Base-by-base conservation (phyloP, 1,140 invertebrate species). In the Charaxes varanes region DNA sequence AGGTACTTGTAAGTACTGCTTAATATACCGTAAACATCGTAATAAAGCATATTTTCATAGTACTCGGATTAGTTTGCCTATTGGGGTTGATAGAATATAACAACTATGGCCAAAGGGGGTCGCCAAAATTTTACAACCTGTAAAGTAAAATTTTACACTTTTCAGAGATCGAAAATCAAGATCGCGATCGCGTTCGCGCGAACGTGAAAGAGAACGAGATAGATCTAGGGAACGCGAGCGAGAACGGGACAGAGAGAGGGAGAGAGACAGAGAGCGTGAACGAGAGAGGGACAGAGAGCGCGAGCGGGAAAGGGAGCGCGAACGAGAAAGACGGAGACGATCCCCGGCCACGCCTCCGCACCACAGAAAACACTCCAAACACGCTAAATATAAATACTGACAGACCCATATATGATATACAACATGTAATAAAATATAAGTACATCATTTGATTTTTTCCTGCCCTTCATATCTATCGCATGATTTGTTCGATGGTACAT, bases 311-410 rank as follows among this genome's bases (percentile, higher is more conserved):
- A 41, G 69, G 7, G 68, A 69, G 4, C 43, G 68, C 4, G 67
- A 71, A 5, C 47, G 71, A n/a, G 67, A 73, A 2, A 50, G 70
- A 10, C 44, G 76, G 3, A 60, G 73, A 3, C 68, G 72, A 2
- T 71, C 67, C 24, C 68, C 77, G 7, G 59, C 65, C 59, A 74
- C 77, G 50, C 70, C 77, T 4, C 73, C 72, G 0, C 70, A 78
- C 52, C 64, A 72, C 44, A 48, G 69, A 15, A 78, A 81, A 26
- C 73, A 78, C 44, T 44, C 38, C 21, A 77, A 81, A 30, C 77
- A 81, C 42, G 46, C 62, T 14, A 81, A 81, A 43, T 72, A 81
- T 31, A 81, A 81, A 43, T 81, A 81, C 51, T 79, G 50, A 69
- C 7, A 26, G 2, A 27, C 14, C 45, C 30, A 10, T 40, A 13